These are phyloP conservation scores for Melanostoma mellinum DNA, from an alignment of 2,888 invertebrate species.

Conservation along the genomic window DNA sequence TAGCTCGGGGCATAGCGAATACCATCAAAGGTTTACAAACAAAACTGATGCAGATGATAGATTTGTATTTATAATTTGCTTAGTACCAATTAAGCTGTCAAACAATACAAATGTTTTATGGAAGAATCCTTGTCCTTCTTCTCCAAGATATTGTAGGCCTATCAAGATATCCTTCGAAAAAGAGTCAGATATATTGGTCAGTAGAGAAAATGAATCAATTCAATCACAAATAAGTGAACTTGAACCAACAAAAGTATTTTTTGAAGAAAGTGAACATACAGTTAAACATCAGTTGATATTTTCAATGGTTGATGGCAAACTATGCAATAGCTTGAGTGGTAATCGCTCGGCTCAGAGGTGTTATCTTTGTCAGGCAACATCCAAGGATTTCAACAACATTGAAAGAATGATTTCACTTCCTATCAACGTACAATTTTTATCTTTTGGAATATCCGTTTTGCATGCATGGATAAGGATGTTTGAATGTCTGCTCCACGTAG, in stretches of 20 bases:
- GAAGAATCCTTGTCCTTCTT: conserved; percentile 18
- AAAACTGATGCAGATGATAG: conserved; percentile 29
- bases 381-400: conserved; percentile 3
- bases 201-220: conserved; percentile 3
- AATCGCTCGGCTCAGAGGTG: not conserved
- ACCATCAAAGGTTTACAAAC: conserved; percentile 16
- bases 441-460: conserved; percentile 11
- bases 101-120: conserved; percentile 6
- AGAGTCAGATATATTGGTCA: not conserved
- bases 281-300: too few relatives aligned
- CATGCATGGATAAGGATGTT: conserved; percentile 12
- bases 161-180: conserved; percentile 18
- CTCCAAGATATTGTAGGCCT: conserved; percentile 13
- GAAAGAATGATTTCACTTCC: conserved; percentile 9
- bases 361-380: conserved; percentile 12
- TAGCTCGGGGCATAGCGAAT: conserved; percentile 18
- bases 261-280: too few relatives aligned
- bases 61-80: conserved; percentile 18
- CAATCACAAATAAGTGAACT: conserved; percentile 8
- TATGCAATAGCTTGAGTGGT: not conserved
- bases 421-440: not conserved
- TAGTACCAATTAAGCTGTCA: conserved; percentile 20
- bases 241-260: not conserved
- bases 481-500: conserved; percentile 12
- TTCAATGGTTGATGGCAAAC: too few relatives aligned